phyloP scores from a whole-genome alignment of 53 echinoderm and acorn worm species.

The Apostichopus leukothele region DNA sequence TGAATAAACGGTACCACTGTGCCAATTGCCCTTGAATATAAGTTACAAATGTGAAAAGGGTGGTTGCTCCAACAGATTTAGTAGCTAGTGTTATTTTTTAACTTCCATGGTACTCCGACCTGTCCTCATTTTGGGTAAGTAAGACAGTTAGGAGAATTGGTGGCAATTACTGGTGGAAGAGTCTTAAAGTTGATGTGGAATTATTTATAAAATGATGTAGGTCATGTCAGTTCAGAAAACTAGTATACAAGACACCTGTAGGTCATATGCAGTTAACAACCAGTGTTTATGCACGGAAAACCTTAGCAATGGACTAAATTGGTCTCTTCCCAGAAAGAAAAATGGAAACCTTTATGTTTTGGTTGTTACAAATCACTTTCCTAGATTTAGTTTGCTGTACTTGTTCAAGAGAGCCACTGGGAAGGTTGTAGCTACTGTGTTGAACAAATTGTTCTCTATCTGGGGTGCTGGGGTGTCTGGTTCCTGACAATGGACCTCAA shows the following conservation, averaged over 20 bases:
- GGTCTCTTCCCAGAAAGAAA: conserved; percentile 50
- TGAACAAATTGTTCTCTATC: too few relatives aligned
- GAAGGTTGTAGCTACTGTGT: conserved; percentile 13
- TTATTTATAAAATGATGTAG: neutral
- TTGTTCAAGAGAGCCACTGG: conserved; percentile 53
- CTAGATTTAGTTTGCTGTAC: conserved; percentile 47
- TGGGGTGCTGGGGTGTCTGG: neutral
- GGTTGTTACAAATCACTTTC: conserved; percentile 46
- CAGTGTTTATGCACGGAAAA: conserved; percentile 48
- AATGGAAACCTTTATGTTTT: conserved; percentile 41
- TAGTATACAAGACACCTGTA: conserved; percentile 22
- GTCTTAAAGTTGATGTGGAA: neutral
- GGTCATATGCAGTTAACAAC: conserved; percentile 42
- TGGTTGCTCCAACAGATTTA: too few relatives aligned
- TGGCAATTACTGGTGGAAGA: neutral
- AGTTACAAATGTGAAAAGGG: neutral
- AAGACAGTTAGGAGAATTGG: neutral
- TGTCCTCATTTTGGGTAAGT: neutral
- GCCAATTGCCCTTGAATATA: neutral
- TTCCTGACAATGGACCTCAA: conserved; percentile 75
- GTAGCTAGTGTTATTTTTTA: neutral
- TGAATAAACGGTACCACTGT: too few relatives aligned
- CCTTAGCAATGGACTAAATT: conserved; percentile 53
- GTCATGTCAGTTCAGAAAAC: neutral
- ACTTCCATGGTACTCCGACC: conserved; percentile 3